A percentile compares a stretch with the other conserved stretches of the same genome.
These are phyloP conservation scores for Drosophila yakuba DNA, from an alignment of 1,140 invertebrate species.

Conservation along the genomic window DNA sequence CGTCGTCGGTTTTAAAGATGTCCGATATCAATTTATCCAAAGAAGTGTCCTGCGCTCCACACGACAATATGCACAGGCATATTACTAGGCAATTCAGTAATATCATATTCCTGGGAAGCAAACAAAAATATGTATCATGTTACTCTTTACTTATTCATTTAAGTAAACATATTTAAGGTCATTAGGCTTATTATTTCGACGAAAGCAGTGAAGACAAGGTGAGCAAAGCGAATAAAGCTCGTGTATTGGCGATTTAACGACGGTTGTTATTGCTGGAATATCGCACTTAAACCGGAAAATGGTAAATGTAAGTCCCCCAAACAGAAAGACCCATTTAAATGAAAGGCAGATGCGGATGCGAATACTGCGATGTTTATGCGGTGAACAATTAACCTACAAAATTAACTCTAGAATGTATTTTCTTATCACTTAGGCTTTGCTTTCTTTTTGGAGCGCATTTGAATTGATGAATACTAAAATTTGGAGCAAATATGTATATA, in stretches of 20 bases:
- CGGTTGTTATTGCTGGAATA: not conserved
- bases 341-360: not conserved
- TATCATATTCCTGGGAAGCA: conserved; percentile 35
- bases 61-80: conserved; percentile 29
- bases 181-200: not conserved
- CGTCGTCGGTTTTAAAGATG: conserved; percentile 59
- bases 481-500: not conserved
- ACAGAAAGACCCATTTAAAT: not conserved
- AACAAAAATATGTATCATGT: not conserved
- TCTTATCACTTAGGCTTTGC: not conserved
- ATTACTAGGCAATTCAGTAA: conserved; percentile 34
- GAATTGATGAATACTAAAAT: not conserved
- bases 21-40: conserved; percentile 65
- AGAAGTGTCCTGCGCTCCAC: conserved; percentile 45
- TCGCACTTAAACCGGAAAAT: not conserved
- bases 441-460: conserved; percentile 1
- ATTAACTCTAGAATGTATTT: not conserved
- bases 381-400: not conserved
- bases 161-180: not conserved
- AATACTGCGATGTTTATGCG: not conserved
- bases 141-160: no score
- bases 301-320: conserved; percentile 4
- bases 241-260: not conserved
- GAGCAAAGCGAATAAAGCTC: not conserved
- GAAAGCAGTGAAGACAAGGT: not conserved